Percentiles rank a stretch among this genome's conserved stretches.
Conservation (phyloP, 2,797 vertebrate species). For the Nannoperca obscura region DNA sequence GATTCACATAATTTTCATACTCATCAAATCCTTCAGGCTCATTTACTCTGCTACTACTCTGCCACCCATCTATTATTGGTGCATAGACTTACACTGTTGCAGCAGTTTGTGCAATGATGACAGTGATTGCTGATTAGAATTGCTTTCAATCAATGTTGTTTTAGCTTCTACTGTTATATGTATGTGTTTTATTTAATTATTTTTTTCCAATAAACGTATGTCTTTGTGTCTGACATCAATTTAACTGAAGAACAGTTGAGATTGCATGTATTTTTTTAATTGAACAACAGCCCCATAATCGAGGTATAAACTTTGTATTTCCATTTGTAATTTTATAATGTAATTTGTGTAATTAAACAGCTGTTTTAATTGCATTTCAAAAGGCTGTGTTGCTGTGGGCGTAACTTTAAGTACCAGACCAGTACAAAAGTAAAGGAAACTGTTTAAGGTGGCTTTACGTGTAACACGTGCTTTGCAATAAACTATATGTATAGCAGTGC, state of each 20-base stretch:
- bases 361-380: not conserved
- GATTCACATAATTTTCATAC: not conserved
- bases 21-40: not conserved
- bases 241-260: not conserved
- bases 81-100: not conserved
- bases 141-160: not conserved
- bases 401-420: not conserved
- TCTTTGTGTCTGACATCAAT: not conserved
- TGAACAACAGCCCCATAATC: not conserved
- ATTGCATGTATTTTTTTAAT: not conserved
- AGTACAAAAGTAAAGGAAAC: no score
- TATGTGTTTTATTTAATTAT: not conserved
- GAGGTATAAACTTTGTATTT: not conserved
- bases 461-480: no score
- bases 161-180: no score
- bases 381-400: not conserved
- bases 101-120: not conserved
- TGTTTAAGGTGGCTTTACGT: conserved; percentile 42
- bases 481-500: not conserved
- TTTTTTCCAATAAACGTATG: not conserved
- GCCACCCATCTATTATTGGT: not conserved
- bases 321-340: not conserved
- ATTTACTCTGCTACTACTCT: not conserved
- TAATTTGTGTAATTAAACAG: not conserved
- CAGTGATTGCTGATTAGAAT: not conserved